phyloP scores from a whole-genome alignment of 2,113 vertebrate genomes.

The Equus quagga region DNA sequence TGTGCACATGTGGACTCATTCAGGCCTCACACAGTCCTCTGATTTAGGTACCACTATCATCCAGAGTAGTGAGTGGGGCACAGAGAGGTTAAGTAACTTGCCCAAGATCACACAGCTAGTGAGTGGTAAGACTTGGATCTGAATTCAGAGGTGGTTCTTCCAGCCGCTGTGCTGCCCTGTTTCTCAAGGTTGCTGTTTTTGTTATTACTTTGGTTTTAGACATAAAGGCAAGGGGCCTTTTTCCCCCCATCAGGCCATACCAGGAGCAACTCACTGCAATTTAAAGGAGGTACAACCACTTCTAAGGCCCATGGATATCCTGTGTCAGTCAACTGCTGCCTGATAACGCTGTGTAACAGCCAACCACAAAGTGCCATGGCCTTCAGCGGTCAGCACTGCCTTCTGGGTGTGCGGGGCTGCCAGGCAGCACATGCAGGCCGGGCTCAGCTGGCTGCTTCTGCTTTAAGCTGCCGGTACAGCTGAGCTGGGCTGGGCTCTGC shows the following conservation, averaged over 20 bases:
- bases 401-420: not conserved
- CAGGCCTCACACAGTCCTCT: rapidly evolving
- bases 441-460: not conserved
- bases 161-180: not conserved
- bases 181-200: not conserved
- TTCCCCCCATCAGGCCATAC: too few relatives aligned
- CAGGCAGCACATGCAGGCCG: not conserved
- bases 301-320: not conserved
- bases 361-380: not conserved
- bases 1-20: not conserved
- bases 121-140: not conserved
- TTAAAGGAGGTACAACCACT: not conserved
- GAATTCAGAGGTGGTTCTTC: not conserved
- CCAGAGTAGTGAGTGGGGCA: not conserved
- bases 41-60: not conserved
- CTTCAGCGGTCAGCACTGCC: rapidly evolving
- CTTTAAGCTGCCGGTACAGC: not conserved
- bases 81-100: not conserved
- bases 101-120: not conserved
- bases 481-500: not conserved
- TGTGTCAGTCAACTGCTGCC: not conserved
- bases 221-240: not conserved
- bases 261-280: not conserved
- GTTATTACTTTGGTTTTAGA: not conserved
- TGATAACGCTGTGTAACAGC: not conserved